Evolutionary conservation across 2,797 vertebrate species (phyloP).

Genomic region (Semotilus atromaculatus): DNA sequence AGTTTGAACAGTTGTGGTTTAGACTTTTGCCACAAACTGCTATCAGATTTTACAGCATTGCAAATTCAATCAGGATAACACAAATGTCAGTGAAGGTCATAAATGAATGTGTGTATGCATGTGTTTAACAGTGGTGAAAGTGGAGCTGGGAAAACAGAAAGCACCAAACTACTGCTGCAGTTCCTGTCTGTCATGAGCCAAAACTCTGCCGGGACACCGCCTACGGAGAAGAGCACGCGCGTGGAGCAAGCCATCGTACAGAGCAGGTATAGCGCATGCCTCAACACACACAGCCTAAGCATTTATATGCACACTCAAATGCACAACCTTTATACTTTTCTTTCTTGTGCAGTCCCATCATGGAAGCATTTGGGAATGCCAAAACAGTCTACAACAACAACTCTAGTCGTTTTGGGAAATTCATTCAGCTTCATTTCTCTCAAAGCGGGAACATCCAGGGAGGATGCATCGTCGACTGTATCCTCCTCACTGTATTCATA

Average conservation of each 20-base stretch:
- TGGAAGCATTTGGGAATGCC: conserved; percentile 94
- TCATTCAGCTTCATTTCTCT: conserved; percentile 94
- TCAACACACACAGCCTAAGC: neutral
- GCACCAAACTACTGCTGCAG: conserved; percentile 91
- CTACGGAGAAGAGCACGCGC: conserved; percentile 78
- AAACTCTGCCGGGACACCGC: conserved; percentile 79
- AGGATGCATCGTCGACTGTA: conserved; percentile 92
- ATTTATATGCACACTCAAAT: neutral
- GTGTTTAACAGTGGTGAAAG: conserved; percentile 85
- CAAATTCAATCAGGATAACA: conserved; percentile 18
- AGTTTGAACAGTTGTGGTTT: conserved; percentile 46
- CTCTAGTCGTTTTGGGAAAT: conserved; percentile 95
- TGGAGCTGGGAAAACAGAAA: conserved; percentile 93
- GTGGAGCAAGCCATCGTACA: conserved; percentile 93
- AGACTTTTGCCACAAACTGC: conserved; percentile 17
- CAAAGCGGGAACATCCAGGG: conserved; percentile 92
- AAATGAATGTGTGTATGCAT: conserved; percentile 7
- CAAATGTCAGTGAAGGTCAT: conserved; percentile 41
- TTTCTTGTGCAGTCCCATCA: conserved; percentile 82
- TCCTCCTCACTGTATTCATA: conserved; percentile 72
- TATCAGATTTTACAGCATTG: conserved; percentile 35
- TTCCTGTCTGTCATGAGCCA: conserved; percentile 95
- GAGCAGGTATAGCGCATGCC: conserved; percentile 82
- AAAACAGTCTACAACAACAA: conserved; percentile 97
- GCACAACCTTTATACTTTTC: neutral